phyloP scores from a whole-genome alignment of 1,140 invertebrate species.

The Nautilus pompilius region DNA sequence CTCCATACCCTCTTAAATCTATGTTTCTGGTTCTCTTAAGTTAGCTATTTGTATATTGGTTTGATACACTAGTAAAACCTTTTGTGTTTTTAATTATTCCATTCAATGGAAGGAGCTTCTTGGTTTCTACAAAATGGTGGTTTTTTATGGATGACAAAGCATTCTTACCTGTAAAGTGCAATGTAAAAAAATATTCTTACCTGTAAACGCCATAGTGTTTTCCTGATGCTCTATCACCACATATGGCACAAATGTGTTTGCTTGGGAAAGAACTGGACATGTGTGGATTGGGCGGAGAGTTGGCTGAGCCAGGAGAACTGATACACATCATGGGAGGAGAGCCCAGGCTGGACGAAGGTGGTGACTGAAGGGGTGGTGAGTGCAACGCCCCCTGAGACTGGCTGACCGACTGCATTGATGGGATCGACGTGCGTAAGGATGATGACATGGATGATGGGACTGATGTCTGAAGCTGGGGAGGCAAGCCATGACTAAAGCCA shows the following conservation, averaged over 20 bases:
- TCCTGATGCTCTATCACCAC: conserved; percentile 55
- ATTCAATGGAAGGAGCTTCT: too few species aligned
- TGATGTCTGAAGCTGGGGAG: conserved; percentile 26
- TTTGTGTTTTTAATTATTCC: too few species aligned
- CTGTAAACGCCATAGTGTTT: conserved; percentile 58
- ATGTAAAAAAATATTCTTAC: conserved; percentile 22
- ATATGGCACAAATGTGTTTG: conserved; percentile 57
- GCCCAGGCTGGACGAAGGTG: conserved; percentile 35
- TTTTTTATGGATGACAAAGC: too few species aligned
- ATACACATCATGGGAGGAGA: conserved; percentile 47
- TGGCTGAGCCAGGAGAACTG: conserved; percentile 36
- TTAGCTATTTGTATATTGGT: too few species aligned
- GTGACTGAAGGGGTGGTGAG: too few species aligned
- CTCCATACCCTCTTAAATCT: too few species aligned
- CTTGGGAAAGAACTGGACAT: conserved; percentile 41
- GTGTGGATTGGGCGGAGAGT: conserved; percentile 40
- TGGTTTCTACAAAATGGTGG: too few species aligned
- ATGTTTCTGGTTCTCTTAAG: too few species aligned
- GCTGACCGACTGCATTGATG: not conserved
- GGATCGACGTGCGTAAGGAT: not conserved
- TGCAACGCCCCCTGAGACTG: conserved; percentile 18
- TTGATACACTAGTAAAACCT: too few species aligned
- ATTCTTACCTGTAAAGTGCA: too few species aligned
- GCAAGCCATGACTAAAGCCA: conserved; percentile 25
- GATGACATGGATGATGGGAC: conserved; percentile 3